phyloP scores from a whole-genome alignment of 2,888 invertebrate species.

The Nymphalis c-album region DNA sequence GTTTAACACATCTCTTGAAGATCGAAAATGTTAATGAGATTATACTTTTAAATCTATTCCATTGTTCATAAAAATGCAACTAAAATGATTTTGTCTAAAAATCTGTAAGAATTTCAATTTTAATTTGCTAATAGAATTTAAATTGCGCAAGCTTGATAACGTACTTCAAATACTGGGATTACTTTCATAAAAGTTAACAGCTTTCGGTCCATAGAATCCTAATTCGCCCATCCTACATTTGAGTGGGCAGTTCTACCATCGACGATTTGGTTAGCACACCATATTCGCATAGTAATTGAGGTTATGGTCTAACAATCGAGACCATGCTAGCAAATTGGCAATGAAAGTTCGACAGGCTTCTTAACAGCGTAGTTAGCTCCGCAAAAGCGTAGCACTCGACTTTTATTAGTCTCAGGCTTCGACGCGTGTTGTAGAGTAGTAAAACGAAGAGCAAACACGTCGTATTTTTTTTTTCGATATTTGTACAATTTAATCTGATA shows the following conservation, averaged over 20 bases:
- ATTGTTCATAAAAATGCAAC: no score
- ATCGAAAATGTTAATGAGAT: no score
- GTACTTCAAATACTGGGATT: slow-evolving; percentile 13
- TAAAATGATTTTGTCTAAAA: not conserved
- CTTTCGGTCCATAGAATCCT: slow-evolving; percentile 20
- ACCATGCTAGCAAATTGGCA: slow-evolving; percentile 28
- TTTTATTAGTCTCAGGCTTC: slow-evolving; percentile 29
- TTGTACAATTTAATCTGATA: no score
- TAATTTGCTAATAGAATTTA: not conserved
- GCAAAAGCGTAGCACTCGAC: slow-evolving; percentile 42
- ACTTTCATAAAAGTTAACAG: slow-evolving; percentile 29
- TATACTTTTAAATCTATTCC: no score
- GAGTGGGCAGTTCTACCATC: slow-evolving; percentile 22
- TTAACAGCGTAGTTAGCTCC: slow-evolving; percentile 45
- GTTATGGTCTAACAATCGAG: slow-evolving; percentile 23
- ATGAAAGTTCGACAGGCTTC: slow-evolving; percentile 42
- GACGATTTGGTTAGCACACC: slow-evolving; percentile 26
- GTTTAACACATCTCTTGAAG: no score
- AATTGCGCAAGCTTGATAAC: slow-evolving; percentile 13
- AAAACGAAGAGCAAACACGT: not conserved
- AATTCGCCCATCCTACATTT: slow-evolving; percentile 15
- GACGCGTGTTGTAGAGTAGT: slow-evolving; percentile 5
- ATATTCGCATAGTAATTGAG: slow-evolving; percentile 27
- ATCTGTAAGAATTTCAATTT: not conserved
- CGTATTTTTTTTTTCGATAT: no score